Conservation (phyloP, 2,888 invertebrate genomes). For the Drosophila peninsularis region DNA sequence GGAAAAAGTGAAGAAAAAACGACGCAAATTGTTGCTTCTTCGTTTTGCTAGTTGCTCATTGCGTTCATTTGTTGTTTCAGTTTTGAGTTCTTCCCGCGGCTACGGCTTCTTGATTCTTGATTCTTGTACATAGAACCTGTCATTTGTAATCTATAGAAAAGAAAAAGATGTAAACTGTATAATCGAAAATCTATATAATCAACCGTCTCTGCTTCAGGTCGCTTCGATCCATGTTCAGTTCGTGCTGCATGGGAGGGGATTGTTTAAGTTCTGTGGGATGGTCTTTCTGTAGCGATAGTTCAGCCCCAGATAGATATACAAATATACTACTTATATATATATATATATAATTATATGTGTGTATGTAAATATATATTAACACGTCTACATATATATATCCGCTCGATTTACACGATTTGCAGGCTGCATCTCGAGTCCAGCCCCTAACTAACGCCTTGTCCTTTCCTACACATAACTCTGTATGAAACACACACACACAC, state of each 20-base stretch:
- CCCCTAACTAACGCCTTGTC: neutral
- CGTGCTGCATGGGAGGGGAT: neutral
- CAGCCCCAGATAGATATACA: constrained; percentile 1
- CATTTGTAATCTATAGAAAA: constrained; percentile 16
- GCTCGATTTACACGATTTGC: neutral
- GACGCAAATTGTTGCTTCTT: constrained; percentile 36
- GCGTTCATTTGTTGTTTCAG: constrained; percentile 23
- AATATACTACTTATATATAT: neutral
- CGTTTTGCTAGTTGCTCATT: constrained; percentile 34
- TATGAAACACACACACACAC: neutral
- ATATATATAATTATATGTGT: constrained; percentile 2
- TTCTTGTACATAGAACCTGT: constrained; percentile 40
- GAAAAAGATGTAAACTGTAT: constrained; percentile 12
- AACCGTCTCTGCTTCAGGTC: constrained; percentile 9
- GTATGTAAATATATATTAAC: neutral
- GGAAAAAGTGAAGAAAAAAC: neutral
- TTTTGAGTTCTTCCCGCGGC: constrained; percentile 7
- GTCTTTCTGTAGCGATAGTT: constrained; percentile 6
- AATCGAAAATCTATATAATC: constrained; percentile 10
- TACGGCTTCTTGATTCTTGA: constrained; percentile 20
- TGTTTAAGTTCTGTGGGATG: constrained; percentile 2
- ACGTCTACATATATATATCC: neutral
- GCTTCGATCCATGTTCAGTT: neutral
- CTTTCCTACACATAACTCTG: neutral
- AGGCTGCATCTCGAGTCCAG: neutral